Evolutionary conservation across 2,888 invertebrate genomes (phyloP).

Genomic region (Ectemnius continuus): DNA sequence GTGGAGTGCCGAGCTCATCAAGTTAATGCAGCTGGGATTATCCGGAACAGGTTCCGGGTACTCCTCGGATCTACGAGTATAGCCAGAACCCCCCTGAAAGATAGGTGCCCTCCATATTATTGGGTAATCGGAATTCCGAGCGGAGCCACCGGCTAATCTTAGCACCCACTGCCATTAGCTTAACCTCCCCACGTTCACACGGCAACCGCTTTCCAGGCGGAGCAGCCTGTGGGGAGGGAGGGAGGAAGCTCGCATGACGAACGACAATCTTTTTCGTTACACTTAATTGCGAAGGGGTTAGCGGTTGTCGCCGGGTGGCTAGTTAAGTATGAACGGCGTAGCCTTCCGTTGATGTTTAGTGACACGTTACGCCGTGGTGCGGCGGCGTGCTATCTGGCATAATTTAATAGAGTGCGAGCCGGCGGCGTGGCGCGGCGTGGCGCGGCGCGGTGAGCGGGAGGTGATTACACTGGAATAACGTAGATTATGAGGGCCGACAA

Average conservation of each 20-base stretch:
- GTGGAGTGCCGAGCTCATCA: constrained; percentile 74
- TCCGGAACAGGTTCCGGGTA: constrained; percentile 69
- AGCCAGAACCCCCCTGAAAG: constrained; percentile 61
- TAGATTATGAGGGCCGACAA: constrained; percentile 7
- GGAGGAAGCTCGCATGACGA: no score
- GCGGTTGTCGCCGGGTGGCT: no score
- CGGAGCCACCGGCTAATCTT: constrained; percentile 55
- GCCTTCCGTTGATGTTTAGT: not conserved
- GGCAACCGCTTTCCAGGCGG: no score
- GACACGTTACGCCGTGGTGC: not conserved
- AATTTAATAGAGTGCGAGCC: not conserved
- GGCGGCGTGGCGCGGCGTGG: no score
- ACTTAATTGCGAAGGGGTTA: no score
- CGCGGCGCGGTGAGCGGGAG: not conserved
- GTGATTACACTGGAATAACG: constrained; percentile 1
- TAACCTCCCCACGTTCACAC: no score
- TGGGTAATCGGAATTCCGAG: constrained; percentile 74
- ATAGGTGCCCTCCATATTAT: constrained; percentile 68
- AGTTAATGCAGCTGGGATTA: constrained; percentile 77
- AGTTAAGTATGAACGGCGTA: not conserved
- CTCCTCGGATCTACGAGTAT: constrained; percentile 50
- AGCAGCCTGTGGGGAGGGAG: no score
- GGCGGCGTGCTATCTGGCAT: not conserved
- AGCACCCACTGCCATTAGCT: no score
- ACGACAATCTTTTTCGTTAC: no score